Evolutionary conservation across 2,797 vertebrate genomes (phyloP), one percentile per base, ranked within the genome.

Genomic region (Scarus forsteni): DNA sequence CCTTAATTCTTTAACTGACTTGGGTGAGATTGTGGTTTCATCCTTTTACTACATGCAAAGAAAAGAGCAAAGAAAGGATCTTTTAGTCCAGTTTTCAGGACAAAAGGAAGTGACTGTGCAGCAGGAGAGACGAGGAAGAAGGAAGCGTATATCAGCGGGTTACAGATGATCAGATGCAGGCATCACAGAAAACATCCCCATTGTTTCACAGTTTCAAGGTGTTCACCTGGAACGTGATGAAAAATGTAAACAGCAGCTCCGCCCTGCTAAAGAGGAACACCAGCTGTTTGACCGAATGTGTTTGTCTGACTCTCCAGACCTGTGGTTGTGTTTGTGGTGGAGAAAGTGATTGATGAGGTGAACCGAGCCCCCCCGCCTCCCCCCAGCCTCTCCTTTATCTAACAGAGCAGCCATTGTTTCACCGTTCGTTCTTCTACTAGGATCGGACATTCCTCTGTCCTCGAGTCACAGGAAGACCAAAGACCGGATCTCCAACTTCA

Each of bases 401-500:
- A 10, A 89, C 83, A 86, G 19, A 44, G 45, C 52, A 1, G 6
- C 69, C 68, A 82, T 87, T 88, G 87, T 90, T 72, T 15, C 7
- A 35, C 8, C 39, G 34, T 58, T 80, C 60, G 71, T 76, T 55
- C 51, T 61, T 76, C 10, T 45, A 55, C 51, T 56, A 3, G 62
- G 65, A 69, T 80, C 53, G 27, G 43, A n/a, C 85, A 81, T 89
- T 88, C 86, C 72, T 70, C 9, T 1, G 35, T 38, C 15, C 15
- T 19, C 3, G 39, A 68, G 50, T 71, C 61, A 75, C 68, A 58
- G 18, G 18, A 13, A 56, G 44, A 19, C 9, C 8, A 15, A 35
- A 34, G 14, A 78, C 73, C 73, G 66, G 77, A 73, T 73, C 63
- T 72, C 45, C 75, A 36, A 6, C 79, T 62, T 54, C 35, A 27